Base-by-base conservation (phyloP, 2,113 vertebrate species). In the Erinaceus europaeus region DNA sequence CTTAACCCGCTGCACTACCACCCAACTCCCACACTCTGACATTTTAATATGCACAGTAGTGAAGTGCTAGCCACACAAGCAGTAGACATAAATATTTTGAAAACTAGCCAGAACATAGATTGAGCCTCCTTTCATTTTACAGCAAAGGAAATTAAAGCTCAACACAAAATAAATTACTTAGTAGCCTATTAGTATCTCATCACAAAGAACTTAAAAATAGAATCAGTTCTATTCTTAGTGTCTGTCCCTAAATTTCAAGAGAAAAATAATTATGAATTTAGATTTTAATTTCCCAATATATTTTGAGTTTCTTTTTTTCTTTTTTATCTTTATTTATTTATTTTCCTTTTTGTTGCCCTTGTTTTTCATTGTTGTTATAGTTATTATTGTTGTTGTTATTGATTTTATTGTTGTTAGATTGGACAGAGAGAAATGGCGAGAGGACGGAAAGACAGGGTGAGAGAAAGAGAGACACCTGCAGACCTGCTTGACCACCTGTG, bases 261-360 rank as follows among this genome's bases (percentile, higher is more conserved):
- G 7, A 59, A 36, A 69, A n/a, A 10, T 46, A 1, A 80, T 79
- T 89, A 73, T 50, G 34, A 6, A 18, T 32, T 64, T 9, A 64
- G 61, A 76, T 90, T 90, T 68, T n/a, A 69, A 68, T 81, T 20
- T 14, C 21, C 44, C 62, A 83, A 77, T 12, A 87, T 29, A 83
- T 87, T 82, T 61, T 76, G 46, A 62, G 34, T 72, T 46, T n/a
- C n/a, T n/a, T n/a, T n/a, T n/a, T n/a, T n/a, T n/a, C n/a, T n/a
- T n/a, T n/a, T n/a, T n/a, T n/a, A n/a, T n/a, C n/a, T n/a, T n/a
- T n/a, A n/a, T n/a, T n/a, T n/a, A n/a, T n/a, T n/a, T n/a, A n/a
- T n/a, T n/a, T n/a, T n/a, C n/a, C n/a, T n/a, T n/a, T n/a, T n/a
- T n/a, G n/a, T n/a, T n/a, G n/a, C n/a, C n/a, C n/a, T n/a, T n/a